These are phyloP conservation scores for Ochropacha duplaris DNA, from an alignment of 2,888 invertebrate genomes.

Conservation along the genomic window DNA sequence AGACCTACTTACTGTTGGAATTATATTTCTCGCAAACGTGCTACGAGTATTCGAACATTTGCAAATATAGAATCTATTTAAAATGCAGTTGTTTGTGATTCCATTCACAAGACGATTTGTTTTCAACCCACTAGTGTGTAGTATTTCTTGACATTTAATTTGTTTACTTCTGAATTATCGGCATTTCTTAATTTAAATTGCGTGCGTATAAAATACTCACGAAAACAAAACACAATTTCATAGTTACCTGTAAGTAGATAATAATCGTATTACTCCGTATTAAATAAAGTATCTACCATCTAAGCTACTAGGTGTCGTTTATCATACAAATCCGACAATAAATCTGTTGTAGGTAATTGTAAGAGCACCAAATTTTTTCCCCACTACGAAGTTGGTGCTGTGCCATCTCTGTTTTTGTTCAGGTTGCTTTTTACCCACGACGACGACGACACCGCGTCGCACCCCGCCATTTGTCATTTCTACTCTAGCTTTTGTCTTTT, in stretches of 20 bases:
- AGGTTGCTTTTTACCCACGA: slow-evolving; percentile 1
- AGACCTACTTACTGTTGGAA: background rate
- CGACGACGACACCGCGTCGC: too few species aligned
- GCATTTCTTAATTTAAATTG: background rate
- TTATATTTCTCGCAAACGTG: background rate
- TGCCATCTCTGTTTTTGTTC: slow-evolving; percentile 1
- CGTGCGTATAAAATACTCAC: too few species aligned
- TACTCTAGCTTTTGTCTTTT: slow-evolving; percentile 5
- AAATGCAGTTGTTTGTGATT: background rate
- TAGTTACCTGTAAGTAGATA: too few species aligned
- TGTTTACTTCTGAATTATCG: too few species aligned
- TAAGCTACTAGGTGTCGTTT: background rate
- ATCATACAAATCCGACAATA: background rate
- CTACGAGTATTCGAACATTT: background rate
- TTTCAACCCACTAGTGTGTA: background rate
- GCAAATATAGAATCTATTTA: background rate
- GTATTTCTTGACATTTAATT: background rate
- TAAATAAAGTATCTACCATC: too few species aligned
- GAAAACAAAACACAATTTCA: background rate
- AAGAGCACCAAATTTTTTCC: slow-evolving; percentile 2
- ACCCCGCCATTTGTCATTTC: slow-evolving; percentile 10
- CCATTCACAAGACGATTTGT: background rate
- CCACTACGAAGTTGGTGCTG: background rate
- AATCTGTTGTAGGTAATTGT: slow-evolving; percentile 4
- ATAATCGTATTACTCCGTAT: too few species aligned